Evolutionary conservation across 1,140 invertebrate genomes (phyloP).

Genomic region (Hyles vespertilio): DNA sequence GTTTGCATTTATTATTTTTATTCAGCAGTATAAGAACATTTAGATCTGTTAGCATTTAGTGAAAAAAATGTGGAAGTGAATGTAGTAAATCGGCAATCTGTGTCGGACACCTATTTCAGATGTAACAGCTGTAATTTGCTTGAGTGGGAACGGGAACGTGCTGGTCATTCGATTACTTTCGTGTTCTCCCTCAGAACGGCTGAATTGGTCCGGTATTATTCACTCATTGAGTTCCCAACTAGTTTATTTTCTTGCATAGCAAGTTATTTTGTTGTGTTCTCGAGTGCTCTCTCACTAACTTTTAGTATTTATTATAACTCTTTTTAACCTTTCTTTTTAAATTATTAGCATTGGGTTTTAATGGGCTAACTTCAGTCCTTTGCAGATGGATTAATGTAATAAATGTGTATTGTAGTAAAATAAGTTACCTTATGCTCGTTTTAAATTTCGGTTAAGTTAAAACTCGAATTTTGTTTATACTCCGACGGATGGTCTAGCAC

Average conservation of each 20-base stretch:
- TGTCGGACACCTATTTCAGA: conserved; percentile 20
- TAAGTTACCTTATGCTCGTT: too few relatives aligned
- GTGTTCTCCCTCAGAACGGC: conserved; percentile 1
- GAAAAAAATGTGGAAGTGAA: neutral
- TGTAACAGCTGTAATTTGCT: conserved; percentile 27
- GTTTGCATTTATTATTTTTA: too few relatives aligned
- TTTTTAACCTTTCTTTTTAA: too few relatives aligned
- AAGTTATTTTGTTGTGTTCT: neutral
- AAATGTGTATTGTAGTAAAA: too few relatives aligned
- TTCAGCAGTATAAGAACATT: too few relatives aligned
- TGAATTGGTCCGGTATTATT: neutral
- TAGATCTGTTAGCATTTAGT: too few relatives aligned
- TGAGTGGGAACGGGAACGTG: conserved; percentile 21
- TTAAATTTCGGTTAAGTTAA: too few relatives aligned
- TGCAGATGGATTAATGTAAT: too few relatives aligned
- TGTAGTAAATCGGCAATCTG: conserved; percentile 20
- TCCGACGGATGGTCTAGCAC: too few relatives aligned
- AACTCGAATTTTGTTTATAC: too few relatives aligned
- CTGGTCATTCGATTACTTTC: conserved; percentile 27
- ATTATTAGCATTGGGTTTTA: too few relatives aligned
- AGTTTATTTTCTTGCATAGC: neutral
- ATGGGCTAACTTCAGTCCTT: too few relatives aligned
- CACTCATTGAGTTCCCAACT: neutral
- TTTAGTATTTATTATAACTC: neutral
- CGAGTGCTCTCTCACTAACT: neutral